Evolutionary conservation across 2,888 invertebrate genomes (phyloP).

Genomic region (Chaetogeoica ovagalla): DNA sequence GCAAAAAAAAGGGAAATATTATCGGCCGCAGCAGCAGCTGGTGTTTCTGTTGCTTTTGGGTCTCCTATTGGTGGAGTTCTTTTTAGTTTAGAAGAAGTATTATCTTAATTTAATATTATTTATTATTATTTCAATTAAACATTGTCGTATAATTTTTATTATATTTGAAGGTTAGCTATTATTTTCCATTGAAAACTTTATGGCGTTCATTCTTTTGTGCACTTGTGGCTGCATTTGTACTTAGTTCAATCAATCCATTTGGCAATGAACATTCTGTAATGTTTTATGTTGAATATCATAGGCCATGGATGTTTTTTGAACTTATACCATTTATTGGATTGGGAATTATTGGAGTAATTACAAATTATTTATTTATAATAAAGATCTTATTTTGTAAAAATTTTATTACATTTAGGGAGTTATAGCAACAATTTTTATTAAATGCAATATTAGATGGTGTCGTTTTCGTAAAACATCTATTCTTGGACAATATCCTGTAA

Average conservation of each 20-base stretch:
- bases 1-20: constrained; percentile 98
- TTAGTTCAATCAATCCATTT: constrained; percentile 96
- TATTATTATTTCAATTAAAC: constrained; percentile 12
- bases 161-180: constrained; percentile 86
- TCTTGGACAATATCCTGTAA: constrained; percentile 94
- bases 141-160: constrained; percentile 51
- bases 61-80: constrained; percentile 98
- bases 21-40: constrained; percentile 97
- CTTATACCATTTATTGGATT: constrained; percentile 93
- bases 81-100: constrained; percentile 95
- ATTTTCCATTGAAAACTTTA: constrained; percentile 96
- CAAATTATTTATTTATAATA: background rate
- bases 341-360: constrained; percentile 93
- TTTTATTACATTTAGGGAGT: constrained; percentile 71
- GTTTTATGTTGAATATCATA: constrained; percentile 97
- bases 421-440: constrained; percentile 95
- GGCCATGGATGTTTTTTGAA: constrained; percentile 98
- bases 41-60: constrained; percentile 98
- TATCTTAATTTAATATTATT: background rate
- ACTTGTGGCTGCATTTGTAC: constrained; percentile 92
- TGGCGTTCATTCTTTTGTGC: constrained; percentile 99
- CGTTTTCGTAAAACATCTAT: constrained; percentile 89
- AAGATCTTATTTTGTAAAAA: background rate
- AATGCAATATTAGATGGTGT: constrained; percentile 95
- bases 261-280: constrained; percentile 98